Base-by-base conservation (phyloP, 2,797 vertebrate genomes). In the Tenualosa ilisha region DNA sequence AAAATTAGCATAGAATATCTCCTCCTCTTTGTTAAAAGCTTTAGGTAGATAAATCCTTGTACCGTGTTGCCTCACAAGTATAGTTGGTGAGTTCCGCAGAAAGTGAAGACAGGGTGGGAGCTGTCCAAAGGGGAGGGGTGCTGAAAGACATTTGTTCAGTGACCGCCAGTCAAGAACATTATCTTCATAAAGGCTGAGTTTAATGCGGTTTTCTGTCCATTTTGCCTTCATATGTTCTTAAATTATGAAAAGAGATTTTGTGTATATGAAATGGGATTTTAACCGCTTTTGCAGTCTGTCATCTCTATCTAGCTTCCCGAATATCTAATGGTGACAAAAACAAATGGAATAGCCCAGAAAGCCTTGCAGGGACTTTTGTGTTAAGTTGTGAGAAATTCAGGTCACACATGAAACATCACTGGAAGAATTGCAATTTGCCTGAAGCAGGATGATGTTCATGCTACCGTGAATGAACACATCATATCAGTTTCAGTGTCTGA, bases 91-190 rank as follows among this genome's bases (percentile, higher is more conserved):
- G 82, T 15, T 8, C 26, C 81, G 3, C 22, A 53, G 12, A 72
- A 72, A 72, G 65, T 72, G 63, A 68, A 75, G 68, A 79, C 72
- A 46, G 53, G 51, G 53, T 50, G 63, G 88, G 91, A 89, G 89
- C 93, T 94, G 91, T 93, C 92, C 93, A 87, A 49, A 54, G 85
- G 88, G 88, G 79, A 87, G 90, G 90, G 92, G 94, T 94, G 90
- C 94, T 94, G 93, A 93, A 90, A 88, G 8, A 40, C 51, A 31
- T 43, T 79, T 17, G 72, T 46, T 43, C 15, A 46, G 37, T 79
- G 72, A 79, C 40, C 72, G 37, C 72, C 72, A 20, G 72, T 37
- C 37, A 72, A 6, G 72, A 20, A 13, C 4, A 46, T 15, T 8
- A 40, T 75, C 37, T 40, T 31, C 4, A 37, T 5, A 75, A 0